Conservation (phyloP, 1,140 invertebrate species). For the Platorchestia sp. region DNA sequence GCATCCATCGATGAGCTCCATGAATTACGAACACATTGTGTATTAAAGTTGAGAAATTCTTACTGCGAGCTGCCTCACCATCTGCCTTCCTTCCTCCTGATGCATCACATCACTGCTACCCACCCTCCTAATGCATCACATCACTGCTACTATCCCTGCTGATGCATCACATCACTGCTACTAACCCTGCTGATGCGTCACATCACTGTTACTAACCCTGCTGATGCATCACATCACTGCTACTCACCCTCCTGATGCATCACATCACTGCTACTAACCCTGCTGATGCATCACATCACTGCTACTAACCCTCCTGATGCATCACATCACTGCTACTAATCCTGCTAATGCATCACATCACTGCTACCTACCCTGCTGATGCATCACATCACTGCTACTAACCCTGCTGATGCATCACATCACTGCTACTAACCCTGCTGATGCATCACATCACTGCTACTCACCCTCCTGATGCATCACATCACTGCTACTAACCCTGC, state of each 20-base stretch:
- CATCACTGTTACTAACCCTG: background rate
- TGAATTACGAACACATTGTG: background rate
- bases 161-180: background rate
- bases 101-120: background rate
- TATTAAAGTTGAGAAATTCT: background rate
- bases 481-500: background rate
- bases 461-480: background rate
- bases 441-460: background rate
- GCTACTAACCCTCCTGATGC: background rate
- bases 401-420: background rate
- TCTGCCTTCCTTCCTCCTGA: background rate
- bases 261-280: background rate
- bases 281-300: background rate
- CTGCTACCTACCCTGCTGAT: too few species aligned
- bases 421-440: background rate
- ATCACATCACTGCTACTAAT: background rate
- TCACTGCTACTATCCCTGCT: background rate
- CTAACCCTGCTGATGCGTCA: background rate
- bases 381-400: too few species aligned
- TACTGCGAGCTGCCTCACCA: background rate
- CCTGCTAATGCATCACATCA: background rate
- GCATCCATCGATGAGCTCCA: background rate
- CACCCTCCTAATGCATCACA: background rate
- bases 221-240: background rate
- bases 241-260: background rate